Evolutionary conservation across 2,888 invertebrate species (phyloP).

Genomic region (Philonicus albiceps): DNA sequence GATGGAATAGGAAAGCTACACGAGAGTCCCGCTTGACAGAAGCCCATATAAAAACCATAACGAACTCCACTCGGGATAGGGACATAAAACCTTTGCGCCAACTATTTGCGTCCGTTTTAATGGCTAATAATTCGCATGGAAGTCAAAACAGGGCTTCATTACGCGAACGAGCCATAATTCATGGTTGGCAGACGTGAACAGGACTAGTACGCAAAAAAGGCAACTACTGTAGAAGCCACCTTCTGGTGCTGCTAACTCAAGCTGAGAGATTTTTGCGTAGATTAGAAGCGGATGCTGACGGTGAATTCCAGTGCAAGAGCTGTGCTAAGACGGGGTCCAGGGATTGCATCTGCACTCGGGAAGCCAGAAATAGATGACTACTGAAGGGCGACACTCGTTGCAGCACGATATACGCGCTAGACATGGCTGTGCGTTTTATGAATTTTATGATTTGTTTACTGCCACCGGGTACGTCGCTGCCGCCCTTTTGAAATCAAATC

Average conservation of each 20-base stretch:
- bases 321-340: background rate
- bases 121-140: conserved; percentile 18
- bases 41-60: background rate
- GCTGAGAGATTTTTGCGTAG: background rate
- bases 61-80: background rate
- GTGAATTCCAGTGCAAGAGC: background rate
- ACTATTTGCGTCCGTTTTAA: conserved; percentile 32
- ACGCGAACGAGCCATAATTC: conserved; percentile 25
- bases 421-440: background rate
- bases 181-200: background rate
- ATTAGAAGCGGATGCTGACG: background rate
- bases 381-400: background rate
- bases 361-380: background rate
- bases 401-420: background rate
- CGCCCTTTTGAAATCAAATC: background rate
- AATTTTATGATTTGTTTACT: background rate
- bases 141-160: conserved; percentile 21
- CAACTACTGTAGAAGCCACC: background rate
- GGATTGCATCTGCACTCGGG: background rate
- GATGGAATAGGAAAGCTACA: background rate
- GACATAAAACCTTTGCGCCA: background rate
- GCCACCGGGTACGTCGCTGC: background rate
- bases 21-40: background rate
- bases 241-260: background rate
- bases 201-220: background rate